A percentile compares a stretch with the other conserved stretches of the same genome.
Conservation (phyloP, 2,888 invertebrate genomes). For the Xanthorhoe designata region DNA sequence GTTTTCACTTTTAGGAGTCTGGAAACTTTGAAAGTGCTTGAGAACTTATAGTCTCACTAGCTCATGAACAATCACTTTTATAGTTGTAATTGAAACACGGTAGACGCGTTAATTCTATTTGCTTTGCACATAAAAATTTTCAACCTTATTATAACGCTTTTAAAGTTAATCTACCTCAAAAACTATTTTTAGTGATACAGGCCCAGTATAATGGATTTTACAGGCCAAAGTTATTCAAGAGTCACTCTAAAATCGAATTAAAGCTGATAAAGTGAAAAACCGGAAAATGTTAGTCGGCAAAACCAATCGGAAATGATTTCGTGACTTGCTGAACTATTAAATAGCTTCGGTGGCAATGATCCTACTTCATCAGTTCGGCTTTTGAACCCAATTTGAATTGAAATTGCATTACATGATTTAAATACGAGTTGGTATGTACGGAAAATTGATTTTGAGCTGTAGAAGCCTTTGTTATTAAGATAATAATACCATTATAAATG, state of each 20-base stretch:
- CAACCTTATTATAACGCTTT: not conserved
- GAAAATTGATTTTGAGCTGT: too few relatives aligned
- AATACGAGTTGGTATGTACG: too few relatives aligned
- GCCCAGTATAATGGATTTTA: slow-evolving; percentile 54
- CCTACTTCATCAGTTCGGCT: slow-evolving; percentile 22
- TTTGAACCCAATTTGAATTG: slow-evolving; percentile 5
- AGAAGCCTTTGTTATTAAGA: too few relatives aligned
- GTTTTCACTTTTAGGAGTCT: too few relatives aligned
- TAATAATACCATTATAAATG: too few relatives aligned
- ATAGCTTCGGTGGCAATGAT: slow-evolving; percentile 41
- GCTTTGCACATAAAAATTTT: not conserved
- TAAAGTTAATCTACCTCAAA: not conserved
- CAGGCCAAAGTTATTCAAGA: slow-evolving; percentile 54
- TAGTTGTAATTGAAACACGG: too few relatives aligned
- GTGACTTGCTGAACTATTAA: slow-evolving; percentile 49
- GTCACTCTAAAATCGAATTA: slow-evolving; percentile 58
- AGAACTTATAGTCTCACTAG: too few relatives aligned
- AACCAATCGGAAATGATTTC: slow-evolving; percentile 48
- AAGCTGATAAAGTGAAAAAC: slow-evolving; percentile 55
- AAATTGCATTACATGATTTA: not conserved
- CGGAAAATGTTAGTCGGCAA: slow-evolving; percentile 47
- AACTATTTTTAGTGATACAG: slow-evolving; percentile 25
- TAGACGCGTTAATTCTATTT: too few relatives aligned
- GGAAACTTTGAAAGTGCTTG: too few relatives aligned
- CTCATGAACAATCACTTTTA: too few relatives aligned